phyloP scores from a whole-genome alignment of 2,113 vertebrate genomes.

The Diglossa brunneiventris region DNA sequence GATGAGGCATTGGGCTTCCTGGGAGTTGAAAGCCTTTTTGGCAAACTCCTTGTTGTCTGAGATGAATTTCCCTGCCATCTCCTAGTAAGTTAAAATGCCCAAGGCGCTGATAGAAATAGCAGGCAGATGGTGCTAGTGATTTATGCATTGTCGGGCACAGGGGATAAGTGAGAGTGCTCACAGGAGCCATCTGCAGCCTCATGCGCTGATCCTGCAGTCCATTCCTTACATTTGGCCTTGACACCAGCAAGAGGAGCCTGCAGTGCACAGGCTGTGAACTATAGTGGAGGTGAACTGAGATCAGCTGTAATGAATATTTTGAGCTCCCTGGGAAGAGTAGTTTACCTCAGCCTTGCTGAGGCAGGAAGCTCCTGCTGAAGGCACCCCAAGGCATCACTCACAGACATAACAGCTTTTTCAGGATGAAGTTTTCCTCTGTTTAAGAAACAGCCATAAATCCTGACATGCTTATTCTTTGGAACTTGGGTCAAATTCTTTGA shows the following conservation, averaged over 20 bases:
- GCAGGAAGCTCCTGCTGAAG: background rate
- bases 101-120: background rate
- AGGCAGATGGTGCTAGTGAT: constrained; percentile 58
- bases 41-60: background rate
- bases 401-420: background rate
- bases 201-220: background rate
- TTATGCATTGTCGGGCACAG: background rate
- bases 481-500: background rate
- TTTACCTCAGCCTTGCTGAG: background rate
- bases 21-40: background rate
- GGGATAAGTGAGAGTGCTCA: background rate
- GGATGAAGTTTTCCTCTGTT: background rate
- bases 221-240: background rate
- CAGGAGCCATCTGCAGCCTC: background rate
- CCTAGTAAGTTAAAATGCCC: background rate
- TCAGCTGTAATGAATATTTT: background rate
- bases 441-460: background rate
- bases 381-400: background rate
- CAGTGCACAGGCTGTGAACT: background rate
- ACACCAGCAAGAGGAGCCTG: background rate
- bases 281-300: background rate
- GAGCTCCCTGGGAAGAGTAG: background rate
- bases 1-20: background rate
- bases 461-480: background rate
- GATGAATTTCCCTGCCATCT: background rate